These are phyloP conservation scores for Drosophila mojavensis DNA, from an alignment of 1,140 invertebrate species.

Conservation along the genomic window DNA sequence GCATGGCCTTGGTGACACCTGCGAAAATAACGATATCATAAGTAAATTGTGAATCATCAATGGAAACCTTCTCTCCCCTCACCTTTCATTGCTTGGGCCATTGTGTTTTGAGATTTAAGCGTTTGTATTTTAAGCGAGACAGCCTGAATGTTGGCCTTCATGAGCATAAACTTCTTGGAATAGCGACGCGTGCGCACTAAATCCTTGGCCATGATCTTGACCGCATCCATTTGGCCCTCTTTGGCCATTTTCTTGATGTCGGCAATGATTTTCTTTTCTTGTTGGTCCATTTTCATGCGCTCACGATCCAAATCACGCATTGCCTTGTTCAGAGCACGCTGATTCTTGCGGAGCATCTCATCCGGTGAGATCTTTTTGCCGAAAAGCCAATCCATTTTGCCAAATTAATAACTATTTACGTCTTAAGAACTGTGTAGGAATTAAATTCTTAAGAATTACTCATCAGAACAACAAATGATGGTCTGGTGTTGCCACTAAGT, in stretches of 20 bases:
- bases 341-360: constrained; percentile 99
- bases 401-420: constrained; percentile 41
- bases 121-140: constrained; percentile 99
- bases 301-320: constrained; percentile 99
- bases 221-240: constrained; percentile 99
- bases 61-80: background rate
- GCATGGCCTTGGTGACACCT: constrained; percentile 98
- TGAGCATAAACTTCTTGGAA: constrained; percentile 99
- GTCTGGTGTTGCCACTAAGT: constrained; percentile 29
- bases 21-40: background rate
- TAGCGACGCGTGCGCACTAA: constrained; percentile 97
- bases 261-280: constrained; percentile 99
- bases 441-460: constrained; percentile 65
- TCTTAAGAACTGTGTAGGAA: constrained; percentile 40
- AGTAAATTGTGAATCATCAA: constrained; percentile 26
- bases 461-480: constrained; percentile 69
- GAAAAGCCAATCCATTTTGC: constrained; percentile 97
- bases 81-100: constrained; percentile 99
- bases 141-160: constrained; percentile 99
- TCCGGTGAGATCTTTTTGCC: constrained; percentile 98
- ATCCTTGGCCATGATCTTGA: constrained; percentile 99
- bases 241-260: constrained; percentile 99
- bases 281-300: constrained; percentile 97
- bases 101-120: constrained; percentile 98
- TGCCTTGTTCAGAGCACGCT: constrained; percentile 98